Evolutionary conservation across 1,140 invertebrate species (phyloP), one percentile per base, ranked within the genome.

Genomic region (Hormaphis cornu): DNA sequence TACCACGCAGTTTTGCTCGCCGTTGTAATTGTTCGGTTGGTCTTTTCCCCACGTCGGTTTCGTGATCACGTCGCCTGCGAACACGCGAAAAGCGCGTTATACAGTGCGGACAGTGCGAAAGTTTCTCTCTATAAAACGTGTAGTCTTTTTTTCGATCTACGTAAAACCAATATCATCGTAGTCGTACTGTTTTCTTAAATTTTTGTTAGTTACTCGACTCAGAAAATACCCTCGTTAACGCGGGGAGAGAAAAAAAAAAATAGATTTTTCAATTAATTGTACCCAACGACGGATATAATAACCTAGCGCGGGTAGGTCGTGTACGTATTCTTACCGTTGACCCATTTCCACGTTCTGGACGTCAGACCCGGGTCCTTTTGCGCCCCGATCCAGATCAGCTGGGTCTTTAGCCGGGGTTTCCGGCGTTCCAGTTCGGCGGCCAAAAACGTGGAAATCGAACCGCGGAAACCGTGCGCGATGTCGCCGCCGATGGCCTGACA

Each of bases 21-120:
- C 90, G 75, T 95, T 95, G 79, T 95, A 95, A 75, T 95, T 96
- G 76, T 95, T 95, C 0, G 93, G 93, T 75, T 96, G 93, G 74
- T 94, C 91, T 76, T 91, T 90, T 37, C 91, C 92, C 93, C 93
- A 95, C 1, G 87, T 82, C 7, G 90, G 90, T 72, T 85, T 87
- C 12, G 82, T 83, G 1, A 94, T 86, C 35, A 87, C 80, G 72
- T 89, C 86, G 24, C 89, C 89, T 90, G 73, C 18, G 75, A 72
- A n/a, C n/a, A n/a, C n/a, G n/a, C n/a, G n/a, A n/a, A n/a, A n/a
- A n/a, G 73, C n/a, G n/a, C n/a, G n/a, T n/a, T n/a, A n/a, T n/a
- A n/a, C n/a, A n/a, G n/a, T n/a, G n/a, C n/a, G n/a, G n/a, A n/a
- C n/a, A n/a, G n/a, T n/a, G n/a, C n/a, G n/a, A n/a, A n/a, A n/a